Conservation (phyloP, 2,797 vertebrate genomes). For the Diplodus puntazzo region DNA sequence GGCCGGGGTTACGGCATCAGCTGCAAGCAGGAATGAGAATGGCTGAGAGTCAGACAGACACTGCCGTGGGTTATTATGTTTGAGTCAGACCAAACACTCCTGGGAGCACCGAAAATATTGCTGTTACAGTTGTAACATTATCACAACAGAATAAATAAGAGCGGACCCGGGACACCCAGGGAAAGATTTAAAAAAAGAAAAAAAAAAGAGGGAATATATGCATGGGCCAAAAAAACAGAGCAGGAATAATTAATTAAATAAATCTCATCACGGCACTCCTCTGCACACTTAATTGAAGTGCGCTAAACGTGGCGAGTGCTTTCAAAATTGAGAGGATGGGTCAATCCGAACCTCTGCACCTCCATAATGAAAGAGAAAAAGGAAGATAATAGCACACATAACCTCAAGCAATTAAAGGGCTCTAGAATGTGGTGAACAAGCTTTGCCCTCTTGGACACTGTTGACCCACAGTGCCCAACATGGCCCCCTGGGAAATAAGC, state of each 20-base stretch:
- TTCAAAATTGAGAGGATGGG: slow-evolving; percentile 86
- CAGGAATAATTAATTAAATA: slow-evolving; percentile 84
- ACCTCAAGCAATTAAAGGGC: slow-evolving; percentile 87
- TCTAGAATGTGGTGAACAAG: slow-evolving; percentile 87
- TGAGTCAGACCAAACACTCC: slow-evolving; percentile 84
- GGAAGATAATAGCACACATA: slow-evolving; percentile 87
- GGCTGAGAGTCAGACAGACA: slow-evolving; percentile 86
- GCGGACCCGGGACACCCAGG: slow-evolving; percentile 72
- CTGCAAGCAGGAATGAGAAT: slow-evolving; percentile 86
- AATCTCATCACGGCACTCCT: slow-evolving; percentile 80
- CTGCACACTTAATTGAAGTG: slow-evolving; percentile 84
- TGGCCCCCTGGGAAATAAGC: slow-evolving; percentile 85
- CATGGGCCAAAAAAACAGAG: slow-evolving; percentile 66
- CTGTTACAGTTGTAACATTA: slow-evolving; percentile 86
- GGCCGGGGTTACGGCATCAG: slow-evolving; percentile 86
- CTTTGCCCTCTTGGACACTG: slow-evolving; percentile 87
- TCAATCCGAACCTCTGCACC: slow-evolving; percentile 84
- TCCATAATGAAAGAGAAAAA: slow-evolving; percentile 87
- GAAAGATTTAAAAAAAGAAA: slow-evolving; percentile 59
- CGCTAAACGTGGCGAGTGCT: slow-evolving; percentile 79
- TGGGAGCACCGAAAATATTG: slow-evolving; percentile 83
- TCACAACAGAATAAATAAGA: slow-evolving; percentile 85
- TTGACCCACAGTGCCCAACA: slow-evolving; percentile 86
- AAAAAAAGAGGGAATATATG: slow-evolving; percentile 66
- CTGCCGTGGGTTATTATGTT: slow-evolving; percentile 86